Conservation (phyloP, 2,797 vertebrate genomes). For the Neopelma chrysocephalum region DNA sequence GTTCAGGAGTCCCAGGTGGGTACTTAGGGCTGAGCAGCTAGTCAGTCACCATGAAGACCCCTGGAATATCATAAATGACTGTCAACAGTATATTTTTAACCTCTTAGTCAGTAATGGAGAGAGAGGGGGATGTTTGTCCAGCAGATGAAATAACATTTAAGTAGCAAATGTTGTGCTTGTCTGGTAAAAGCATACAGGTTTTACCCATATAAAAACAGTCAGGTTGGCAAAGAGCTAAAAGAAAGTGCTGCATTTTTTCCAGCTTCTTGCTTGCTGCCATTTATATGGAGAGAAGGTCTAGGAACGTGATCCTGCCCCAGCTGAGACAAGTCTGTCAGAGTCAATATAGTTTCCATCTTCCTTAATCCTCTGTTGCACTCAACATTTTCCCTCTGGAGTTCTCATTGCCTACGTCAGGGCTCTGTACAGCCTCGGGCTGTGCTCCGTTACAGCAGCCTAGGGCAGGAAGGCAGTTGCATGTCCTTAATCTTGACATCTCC, state of each 20-base stretch:
- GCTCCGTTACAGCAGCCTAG: background rate
- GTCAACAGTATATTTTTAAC: background rate
- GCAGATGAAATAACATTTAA: background rate
- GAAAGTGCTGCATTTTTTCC: background rate
- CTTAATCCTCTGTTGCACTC: background rate
- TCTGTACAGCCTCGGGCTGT: background rate
- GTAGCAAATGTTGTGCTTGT: background rate
- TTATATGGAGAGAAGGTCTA: background rate
- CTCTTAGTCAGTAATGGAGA: background rate
- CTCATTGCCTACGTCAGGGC: background rate
- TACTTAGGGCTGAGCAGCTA: background rate
- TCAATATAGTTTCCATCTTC: background rate
- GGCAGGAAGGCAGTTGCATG: background rate
- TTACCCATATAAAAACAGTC: background rate
- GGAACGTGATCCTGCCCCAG: background rate
- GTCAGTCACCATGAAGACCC: background rate
- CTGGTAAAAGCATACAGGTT: background rate
- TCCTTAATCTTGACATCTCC: background rate
- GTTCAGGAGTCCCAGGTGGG: background rate
- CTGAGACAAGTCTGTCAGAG: background rate
- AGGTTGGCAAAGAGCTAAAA: background rate
- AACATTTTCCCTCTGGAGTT: background rate
- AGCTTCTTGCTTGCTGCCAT: background rate
- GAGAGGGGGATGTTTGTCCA: background rate
- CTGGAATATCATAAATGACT: background rate